Conservation (phyloP, 1,140 invertebrate species). For the Psilanteris sp. region DNA sequence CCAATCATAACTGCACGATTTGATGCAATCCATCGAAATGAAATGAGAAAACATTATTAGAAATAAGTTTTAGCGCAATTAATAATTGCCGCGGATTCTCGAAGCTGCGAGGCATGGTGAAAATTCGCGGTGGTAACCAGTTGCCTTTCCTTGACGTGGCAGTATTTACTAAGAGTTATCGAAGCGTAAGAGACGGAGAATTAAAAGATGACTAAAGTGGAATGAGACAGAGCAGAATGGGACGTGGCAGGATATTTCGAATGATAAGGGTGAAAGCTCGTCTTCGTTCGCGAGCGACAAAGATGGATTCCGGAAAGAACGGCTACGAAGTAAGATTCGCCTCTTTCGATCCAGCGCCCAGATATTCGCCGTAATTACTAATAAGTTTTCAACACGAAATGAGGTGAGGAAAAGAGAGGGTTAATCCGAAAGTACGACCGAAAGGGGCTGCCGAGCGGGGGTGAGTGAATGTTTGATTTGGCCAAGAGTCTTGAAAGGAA, state of each 20-base stretch:
- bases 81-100: conserved; percentile 61
- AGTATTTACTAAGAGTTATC: conserved; percentile 71
- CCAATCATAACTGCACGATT: too few species aligned
- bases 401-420: conserved; percentile 80
- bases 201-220: conserved; percentile 68
- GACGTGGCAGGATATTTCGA: conserved; percentile 51
- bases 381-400: conserved; percentile 81
- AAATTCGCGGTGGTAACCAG: conserved; percentile 60
- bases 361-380: conserved; percentile 79
- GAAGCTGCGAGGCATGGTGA: conserved; percentile 26
- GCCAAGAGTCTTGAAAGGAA: conserved; percentile 51
- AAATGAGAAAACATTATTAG: too few species aligned
- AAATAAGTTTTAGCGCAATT: conserved; percentile 49
- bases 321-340: conserved; percentile 57
- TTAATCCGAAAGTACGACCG: conserved; percentile 79
- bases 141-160: conserved; percentile 66
- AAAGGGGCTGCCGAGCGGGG: conserved; percentile 67
- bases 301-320: conserved; percentile 41
- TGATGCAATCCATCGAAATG: conserved; percentile 5
- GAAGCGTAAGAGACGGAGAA: conserved; percentile 71
- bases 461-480: conserved; percentile 58
- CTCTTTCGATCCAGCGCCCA: conserved; percentile 70
- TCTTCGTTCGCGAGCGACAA: conserved; percentile 31
- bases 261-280: conserved; percentile 51
- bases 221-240: conserved; percentile 59